Conservation (phyloP, 2,888 invertebrate species). For the Cheilosia grossa region DNA sequence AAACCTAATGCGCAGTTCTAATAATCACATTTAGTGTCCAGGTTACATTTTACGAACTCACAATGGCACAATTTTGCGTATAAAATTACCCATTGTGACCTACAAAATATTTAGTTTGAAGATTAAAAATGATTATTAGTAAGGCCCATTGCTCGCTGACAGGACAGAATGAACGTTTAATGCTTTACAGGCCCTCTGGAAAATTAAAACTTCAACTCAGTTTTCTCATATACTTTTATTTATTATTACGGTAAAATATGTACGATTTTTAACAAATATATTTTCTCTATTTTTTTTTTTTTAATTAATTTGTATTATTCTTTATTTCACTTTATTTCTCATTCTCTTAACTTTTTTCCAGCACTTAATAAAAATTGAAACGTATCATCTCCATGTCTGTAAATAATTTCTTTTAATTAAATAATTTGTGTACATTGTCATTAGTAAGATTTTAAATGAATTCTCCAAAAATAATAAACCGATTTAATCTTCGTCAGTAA, state of each 20-base stretch:
- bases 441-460: conserved; percentile 11
- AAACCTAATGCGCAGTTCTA: too few relatives aligned
- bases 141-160: too few relatives aligned
- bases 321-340: conserved; percentile 36
- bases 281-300: conserved; percentile 69
- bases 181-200: too few relatives aligned
- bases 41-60: too few relatives aligned
- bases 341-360: conserved; percentile 36
- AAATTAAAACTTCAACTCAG: conserved; percentile 11
- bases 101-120: too few relatives aligned
- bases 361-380: conserved; percentile 47
- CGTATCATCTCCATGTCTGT: conserved; percentile 26
- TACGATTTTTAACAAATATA: conserved; percentile 74
- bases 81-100: too few relatives aligned
- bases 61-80: too few relatives aligned
- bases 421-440: conserved; percentile 30
- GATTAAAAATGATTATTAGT: too few relatives aligned
- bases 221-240: conserved; percentile 71
- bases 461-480: conserved; percentile 41
- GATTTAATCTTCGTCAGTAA: neutral
- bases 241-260: conserved; percentile 74
- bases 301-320: conserved; percentile 51
- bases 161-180: too few relatives aligned
- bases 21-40: too few relatives aligned
- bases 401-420: conserved; percentile 24